These are phyloP conservation scores for Plectropomus leopardus DNA, from an alignment of 2,113 vertebrate genomes.

Conservation along the genomic window DNA sequence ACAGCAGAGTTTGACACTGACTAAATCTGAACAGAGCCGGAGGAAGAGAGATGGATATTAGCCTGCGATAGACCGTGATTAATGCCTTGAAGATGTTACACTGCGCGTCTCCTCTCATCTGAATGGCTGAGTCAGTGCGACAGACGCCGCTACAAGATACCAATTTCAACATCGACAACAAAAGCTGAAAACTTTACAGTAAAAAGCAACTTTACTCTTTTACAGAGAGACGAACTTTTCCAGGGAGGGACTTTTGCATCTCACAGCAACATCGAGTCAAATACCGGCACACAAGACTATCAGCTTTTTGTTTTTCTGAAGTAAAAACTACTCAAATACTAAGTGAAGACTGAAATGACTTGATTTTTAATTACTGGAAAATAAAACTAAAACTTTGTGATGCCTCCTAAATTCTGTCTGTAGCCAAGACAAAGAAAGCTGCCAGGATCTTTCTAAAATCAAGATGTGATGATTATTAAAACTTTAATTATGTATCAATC, in stretches of 20 bases:
- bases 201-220: slow-evolving; percentile 35
- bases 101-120: slow-evolving; percentile 61
- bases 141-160: slow-evolving; percentile 46
- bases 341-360: not conserved
- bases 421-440: not conserved
- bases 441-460: not conserved
- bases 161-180: slow-evolving; percentile 49
- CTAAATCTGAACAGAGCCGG: slow-evolving; percentile 72
- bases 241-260: not conserved
- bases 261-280: not conserved
- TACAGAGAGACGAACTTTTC: slow-evolving; percentile 11
- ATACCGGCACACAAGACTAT: not conserved
- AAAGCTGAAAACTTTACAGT: slow-evolving; percentile 39
- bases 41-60: slow-evolving; percentile 78
- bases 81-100: slow-evolving; percentile 72
- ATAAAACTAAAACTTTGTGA: not conserved
- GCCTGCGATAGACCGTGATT: slow-evolving; percentile 74
- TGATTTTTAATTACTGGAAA: not conserved
- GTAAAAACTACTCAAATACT: not conserved
- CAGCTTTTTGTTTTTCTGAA: not conserved
- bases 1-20: slow-evolving; percentile 77
- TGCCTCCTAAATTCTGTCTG: not conserved
- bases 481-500: not conserved
- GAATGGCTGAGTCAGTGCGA: slow-evolving; percentile 66
- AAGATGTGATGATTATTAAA: not conserved